Evolutionary conservation across 2,113 vertebrate genomes (phyloP).

Genomic region (Platanista minor): DNA sequence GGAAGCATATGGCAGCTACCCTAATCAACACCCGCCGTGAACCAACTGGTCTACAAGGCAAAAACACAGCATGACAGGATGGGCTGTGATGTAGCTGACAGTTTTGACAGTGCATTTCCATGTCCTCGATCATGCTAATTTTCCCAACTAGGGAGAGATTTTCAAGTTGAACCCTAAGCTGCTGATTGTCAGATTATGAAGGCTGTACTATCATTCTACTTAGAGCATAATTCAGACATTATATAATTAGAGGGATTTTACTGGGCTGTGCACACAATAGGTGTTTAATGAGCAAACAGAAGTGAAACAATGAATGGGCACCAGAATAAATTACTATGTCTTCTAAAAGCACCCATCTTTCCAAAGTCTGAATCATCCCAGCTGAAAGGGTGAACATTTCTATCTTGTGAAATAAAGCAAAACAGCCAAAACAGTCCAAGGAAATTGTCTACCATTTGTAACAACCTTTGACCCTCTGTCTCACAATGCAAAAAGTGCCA

Average conservation of each 20-base stretch:
- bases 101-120: neutral
- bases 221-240: neutral
- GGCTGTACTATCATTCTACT: neutral
- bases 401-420: neutral
- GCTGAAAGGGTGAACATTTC: neutral
- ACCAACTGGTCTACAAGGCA: neutral
- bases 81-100: neutral
- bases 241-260: neutral
- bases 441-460: neutral
- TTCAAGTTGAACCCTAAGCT: neutral
- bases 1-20: neutral
- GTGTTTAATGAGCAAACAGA: neutral
- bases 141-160: neutral
- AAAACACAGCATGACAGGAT: neutral
- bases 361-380: neutral
- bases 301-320: neutral
- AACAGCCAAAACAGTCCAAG: neutral
- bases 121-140: neutral
- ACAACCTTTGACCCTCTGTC: neutral
- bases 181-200: neutral
- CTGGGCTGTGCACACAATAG: neutral
- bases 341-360: constrained; percentile 4
- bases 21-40: neutral
- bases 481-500: neutral
- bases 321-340: neutral